Percentiles rank a stretch among this genome's conserved stretches.
Evolutionary conservation across 2,113 vertebrate genomes (phyloP).

Genomic region (Nesogale talazaci): DNA sequence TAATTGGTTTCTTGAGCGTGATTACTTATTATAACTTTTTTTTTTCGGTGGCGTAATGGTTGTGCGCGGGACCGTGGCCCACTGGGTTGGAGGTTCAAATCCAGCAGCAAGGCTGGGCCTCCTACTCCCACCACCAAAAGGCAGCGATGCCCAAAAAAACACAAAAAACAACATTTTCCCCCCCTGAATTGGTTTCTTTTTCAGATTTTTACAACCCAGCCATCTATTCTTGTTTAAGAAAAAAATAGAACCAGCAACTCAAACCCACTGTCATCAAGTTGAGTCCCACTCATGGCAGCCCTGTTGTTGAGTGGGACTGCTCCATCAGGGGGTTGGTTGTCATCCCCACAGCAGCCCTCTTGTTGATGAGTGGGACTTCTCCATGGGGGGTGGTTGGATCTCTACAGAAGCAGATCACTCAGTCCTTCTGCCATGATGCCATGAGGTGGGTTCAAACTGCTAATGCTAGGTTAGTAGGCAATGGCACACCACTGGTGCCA

Average conservation of each 20-base stretch:
- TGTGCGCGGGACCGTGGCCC: too few relatives aligned
- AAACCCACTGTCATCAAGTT: not conserved
- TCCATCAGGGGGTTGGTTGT: not conserved
- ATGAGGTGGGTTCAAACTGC: not conserved
- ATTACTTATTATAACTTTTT: slow-evolving; percentile 52
- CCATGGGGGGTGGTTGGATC: not conserved
- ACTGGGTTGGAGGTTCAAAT: too few relatives aligned
- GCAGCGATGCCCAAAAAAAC: too few relatives aligned
- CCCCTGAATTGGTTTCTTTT: not conserved
- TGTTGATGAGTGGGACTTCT: not conserved
- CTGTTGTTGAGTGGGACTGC: not conserved
- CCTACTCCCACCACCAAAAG: too few relatives aligned
- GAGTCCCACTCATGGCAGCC: not conserved
- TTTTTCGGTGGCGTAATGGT: too few relatives aligned
- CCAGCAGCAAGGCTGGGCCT: too few relatives aligned
- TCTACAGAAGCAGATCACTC: not conserved
- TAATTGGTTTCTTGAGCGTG: not conserved
- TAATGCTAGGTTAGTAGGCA: not conserved
- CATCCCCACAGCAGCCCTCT: not conserved
- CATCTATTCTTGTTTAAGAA: not conserved
- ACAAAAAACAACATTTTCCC: too few relatives aligned
- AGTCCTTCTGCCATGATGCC: not conserved
- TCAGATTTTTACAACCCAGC: slow-evolving; percentile 7
- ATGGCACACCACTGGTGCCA: not conserved
- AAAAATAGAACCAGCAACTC: not conserved